phyloP scores from a whole-genome alignment of 1,140 invertebrate species.

The Drosophila nigrodunni region DNA sequence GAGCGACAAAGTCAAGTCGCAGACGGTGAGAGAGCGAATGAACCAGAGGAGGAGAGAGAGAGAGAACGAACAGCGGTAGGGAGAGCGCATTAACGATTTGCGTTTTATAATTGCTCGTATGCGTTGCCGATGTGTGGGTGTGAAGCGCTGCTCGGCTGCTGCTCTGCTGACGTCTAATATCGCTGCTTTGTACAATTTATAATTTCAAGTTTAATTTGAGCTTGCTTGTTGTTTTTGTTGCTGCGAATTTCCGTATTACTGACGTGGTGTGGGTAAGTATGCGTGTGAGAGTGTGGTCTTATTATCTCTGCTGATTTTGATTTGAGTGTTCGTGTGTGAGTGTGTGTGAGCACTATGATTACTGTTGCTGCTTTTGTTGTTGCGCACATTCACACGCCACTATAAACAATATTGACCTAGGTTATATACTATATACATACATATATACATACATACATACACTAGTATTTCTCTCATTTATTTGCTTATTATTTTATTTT shows the following conservation, averaged over 20 bases:
- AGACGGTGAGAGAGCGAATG: background rate
- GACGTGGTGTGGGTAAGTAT: background rate
- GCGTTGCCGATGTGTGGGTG: constrained; percentile 28
- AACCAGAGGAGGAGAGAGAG: background rate
- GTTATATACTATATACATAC: constrained; percentile 57
- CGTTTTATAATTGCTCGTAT: constrained; percentile 32
- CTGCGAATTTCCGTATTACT: constrained; percentile 42
- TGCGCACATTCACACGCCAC: constrained; percentile 78
- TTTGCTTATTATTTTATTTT: constrained; percentile 27
- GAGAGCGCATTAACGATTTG: constrained; percentile 6
- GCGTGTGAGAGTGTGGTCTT: constrained; percentile 46
- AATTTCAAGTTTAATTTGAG: constrained; percentile 50
- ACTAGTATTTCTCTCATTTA: constrained; percentile 16
- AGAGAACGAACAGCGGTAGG: background rate
- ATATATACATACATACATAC: constrained; percentile 32
- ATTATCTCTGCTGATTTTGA: constrained; percentile 58
- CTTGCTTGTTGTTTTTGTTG: constrained; percentile 15
- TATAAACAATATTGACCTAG: constrained; percentile 84
- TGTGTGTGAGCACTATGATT: constrained; percentile 47
- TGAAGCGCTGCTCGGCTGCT: constrained; percentile 22
- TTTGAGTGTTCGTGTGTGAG: background rate
- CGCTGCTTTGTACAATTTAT: constrained; percentile 25
- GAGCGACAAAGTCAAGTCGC: background rate
- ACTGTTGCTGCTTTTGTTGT: constrained; percentile 46
- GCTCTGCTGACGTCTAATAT: constrained; percentile 38